Conservation (phyloP, 2,888 invertebrate genomes). For the Trilocha varians region DNA sequence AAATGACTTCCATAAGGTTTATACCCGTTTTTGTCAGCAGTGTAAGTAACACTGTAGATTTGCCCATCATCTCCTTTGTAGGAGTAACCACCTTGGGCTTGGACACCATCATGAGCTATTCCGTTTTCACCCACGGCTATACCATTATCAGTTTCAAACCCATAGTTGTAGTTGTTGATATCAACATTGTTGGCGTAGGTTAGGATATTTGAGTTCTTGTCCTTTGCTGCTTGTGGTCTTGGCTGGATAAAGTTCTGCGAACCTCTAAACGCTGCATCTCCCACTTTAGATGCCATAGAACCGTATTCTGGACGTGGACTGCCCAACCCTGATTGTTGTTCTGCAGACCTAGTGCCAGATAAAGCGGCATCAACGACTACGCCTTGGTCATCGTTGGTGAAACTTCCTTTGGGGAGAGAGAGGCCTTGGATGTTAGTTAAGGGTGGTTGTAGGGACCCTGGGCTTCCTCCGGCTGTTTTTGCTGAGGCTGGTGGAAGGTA, state of each 20-base stretch:
- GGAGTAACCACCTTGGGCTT: conserved; percentile 49
- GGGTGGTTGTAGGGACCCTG: conserved; percentile 25
- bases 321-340: conserved; percentile 43
- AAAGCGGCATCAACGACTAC: conserved; percentile 56
- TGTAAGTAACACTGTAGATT: conserved; percentile 51
- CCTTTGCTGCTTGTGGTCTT: conserved; percentile 34
- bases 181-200: conserved; percentile 43
- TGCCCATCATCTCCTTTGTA: conserved; percentile 57
- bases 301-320: conserved; percentile 47
- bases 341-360: conserved; percentile 44
- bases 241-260: conserved; percentile 3
- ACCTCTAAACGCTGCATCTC: conserved; percentile 50
- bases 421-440: conserved; percentile 13
- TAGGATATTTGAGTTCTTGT: conserved; percentile 35
- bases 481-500: conserved; percentile 52
- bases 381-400: conserved; percentile 50
- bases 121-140: conserved; percentile 49
- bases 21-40: conserved; percentile 51
- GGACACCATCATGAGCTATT: conserved; percentile 38
- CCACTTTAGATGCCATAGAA: conserved; percentile 57
- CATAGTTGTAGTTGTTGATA: conserved; percentile 40
- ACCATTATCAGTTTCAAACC: conserved; percentile 55
- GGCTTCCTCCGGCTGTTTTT: conserved; percentile 44
- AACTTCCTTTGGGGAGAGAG: conserved; percentile 39
- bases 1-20: conserved; percentile 49